phyloP scores from a whole-genome alignment of 2,888 invertebrate genomes.

The Molorchus minor region DNA sequence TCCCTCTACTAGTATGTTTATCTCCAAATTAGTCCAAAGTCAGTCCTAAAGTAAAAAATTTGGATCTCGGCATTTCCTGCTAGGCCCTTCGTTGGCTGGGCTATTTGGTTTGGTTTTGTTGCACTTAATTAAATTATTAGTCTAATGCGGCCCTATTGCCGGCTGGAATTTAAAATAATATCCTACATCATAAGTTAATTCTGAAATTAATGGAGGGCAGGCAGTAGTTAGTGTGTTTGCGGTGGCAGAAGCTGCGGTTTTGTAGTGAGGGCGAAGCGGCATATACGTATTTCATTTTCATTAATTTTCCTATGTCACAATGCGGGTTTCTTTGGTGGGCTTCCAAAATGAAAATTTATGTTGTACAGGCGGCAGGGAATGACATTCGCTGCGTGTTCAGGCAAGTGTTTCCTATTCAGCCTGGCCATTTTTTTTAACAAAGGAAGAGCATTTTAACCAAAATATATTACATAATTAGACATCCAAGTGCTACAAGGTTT shows the following conservation, averaged over 20 bases:
- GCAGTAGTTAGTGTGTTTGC: slow-evolving; percentile 12
- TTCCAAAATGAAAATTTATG: slow-evolving; percentile 19
- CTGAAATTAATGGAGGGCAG: slow-evolving; percentile 16
- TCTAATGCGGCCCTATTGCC: slow-evolving; percentile 17
- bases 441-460: no score
- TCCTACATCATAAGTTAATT: slow-evolving; percentile 19
- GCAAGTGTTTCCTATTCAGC: neutral
- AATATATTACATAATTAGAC: no score
- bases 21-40: no score
- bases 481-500: no score
- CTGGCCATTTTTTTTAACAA: neutral
- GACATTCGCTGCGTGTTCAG: neutral
- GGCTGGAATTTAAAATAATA: slow-evolving; percentile 13
- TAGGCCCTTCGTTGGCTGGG: no score
- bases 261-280: slow-evolving; percentile 9
- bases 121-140: slow-evolving; percentile 13
- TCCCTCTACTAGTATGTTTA: no score
- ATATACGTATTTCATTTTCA: slow-evolving; percentile 18
- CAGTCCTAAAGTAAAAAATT: no score
- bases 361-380: neutral
- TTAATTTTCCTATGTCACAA: slow-evolving; percentile 14
- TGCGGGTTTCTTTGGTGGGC: slow-evolving; percentile 6
- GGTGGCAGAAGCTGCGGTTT: slow-evolving; percentile 11
- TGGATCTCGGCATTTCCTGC: no score
- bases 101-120: slow-evolving; percentile 11